phyloP scores from a whole-genome alignment of 37 sponge, comb jelly and placozoan species.

The Hormiphora californensis region DNA sequence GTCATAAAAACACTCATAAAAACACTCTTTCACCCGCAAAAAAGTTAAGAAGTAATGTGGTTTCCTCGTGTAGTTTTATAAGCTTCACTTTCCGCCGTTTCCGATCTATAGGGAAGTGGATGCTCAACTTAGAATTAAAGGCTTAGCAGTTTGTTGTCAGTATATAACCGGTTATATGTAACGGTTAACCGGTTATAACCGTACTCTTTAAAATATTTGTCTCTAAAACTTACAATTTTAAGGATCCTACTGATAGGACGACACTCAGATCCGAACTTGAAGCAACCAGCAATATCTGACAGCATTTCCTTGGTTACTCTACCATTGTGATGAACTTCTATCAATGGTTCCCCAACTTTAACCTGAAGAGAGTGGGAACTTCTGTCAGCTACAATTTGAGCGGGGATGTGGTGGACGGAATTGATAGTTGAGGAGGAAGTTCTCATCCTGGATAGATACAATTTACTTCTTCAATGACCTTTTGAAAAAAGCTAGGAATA shows the following conservation, averaged over 20 bases:
- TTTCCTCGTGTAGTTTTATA: too few species aligned
- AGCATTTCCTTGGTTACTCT: neutral
- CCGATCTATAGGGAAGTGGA: too few species aligned
- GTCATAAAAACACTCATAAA: too few species aligned
- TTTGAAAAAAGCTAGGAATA: neutral
- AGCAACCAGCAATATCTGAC: neutral
- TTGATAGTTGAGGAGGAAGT: neutral
- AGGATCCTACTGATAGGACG: neutral
- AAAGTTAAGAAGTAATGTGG: too few species aligned
- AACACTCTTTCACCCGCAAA: too few species aligned
- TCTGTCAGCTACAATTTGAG: neutral
- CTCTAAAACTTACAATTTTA: conserved; percentile 12
- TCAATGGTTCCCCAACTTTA: neutral
- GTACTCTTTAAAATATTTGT: too few species aligned
- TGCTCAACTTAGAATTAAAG: too few species aligned
- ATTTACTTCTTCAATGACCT: neutral
- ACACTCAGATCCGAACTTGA: neutral
- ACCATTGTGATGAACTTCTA: conserved; percentile 29
- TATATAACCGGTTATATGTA: too few species aligned
- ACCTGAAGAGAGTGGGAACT: neutral
- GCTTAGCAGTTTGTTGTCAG: too few species aligned
- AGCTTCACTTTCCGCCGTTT: too few species aligned
- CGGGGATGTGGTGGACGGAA: neutral
- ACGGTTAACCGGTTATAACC: too few species aligned
- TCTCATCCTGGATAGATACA: neutral